phyloP scores from a whole-genome alignment of 2,797 vertebrate genomes.

The Orestias chungarensis region DNA sequence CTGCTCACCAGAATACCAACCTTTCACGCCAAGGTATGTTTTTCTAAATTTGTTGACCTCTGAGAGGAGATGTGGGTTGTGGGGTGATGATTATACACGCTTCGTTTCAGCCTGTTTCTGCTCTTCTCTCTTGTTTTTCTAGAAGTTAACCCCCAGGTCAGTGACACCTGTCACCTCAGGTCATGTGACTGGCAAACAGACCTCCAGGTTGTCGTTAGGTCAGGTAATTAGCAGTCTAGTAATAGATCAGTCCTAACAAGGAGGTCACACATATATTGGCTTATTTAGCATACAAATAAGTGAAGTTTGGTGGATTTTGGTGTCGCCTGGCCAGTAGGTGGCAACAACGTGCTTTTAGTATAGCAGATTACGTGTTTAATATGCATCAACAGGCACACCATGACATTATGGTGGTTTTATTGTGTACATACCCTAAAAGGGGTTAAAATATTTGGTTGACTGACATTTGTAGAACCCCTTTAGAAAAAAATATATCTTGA shows the following conservation, averaged over 20 bases:
- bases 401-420: neutral
- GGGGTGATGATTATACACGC: conserved; percentile 13
- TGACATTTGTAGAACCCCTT: neutral
- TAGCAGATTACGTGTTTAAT: neutral
- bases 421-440: too few relatives aligned
- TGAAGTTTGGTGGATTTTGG: neutral
- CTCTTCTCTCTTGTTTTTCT: conserved; percentile 6
- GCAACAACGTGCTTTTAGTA: neutral
- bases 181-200: conserved; percentile 16
- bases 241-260: conserved; percentile 4
- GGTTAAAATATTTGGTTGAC: neutral
- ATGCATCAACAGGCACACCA: neutral
- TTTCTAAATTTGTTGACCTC: conserved; percentile 45
- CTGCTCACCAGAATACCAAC: conserved; percentile 81
- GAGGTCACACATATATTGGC: neutral
- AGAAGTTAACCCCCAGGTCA: conserved; percentile 70
- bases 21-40: conserved; percentile 81
- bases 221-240: neutral
- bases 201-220: neutral
- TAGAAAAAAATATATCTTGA: neutral
- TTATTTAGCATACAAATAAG: neutral
- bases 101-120: neutral
- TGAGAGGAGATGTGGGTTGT: conserved; percentile 16
- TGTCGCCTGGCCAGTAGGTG: neutral
- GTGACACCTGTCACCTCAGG: conserved; percentile 70